Evolutionary conservation across 2,888 invertebrate species (phyloP), one percentile per base, ranked within the genome.

Genomic region (Drosophila mulleri): DNA sequence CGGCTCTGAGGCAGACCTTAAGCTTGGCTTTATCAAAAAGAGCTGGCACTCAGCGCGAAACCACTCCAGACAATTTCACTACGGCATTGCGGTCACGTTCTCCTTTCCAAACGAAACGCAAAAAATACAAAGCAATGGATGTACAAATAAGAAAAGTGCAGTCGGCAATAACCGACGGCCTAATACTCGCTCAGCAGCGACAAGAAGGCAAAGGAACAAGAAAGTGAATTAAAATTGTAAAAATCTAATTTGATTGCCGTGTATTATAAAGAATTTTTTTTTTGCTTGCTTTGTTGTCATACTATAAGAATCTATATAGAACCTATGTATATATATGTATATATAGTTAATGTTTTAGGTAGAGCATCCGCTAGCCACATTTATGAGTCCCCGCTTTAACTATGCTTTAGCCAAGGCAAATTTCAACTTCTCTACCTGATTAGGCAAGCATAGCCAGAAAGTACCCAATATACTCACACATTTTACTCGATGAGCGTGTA

Each of bases 1-100:
- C 39, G 45, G 44, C 20, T 42, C 41, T 18, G 41, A 44, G 56
- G 39, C 29, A 54, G 47, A 41, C 37, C 52, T 59, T 16, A 39
- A 67, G 69, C 59, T 59, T 72, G 72, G 75, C 56, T 62, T 76
- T 76, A 77, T 76, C 76, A 68, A 56, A 47, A 48, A 74, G 60
- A 52, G 39, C 69, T 54, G 50, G 64, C 75, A 73, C 62, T 73
- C 59, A 63, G 61, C 67, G 72, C 65, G 48, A 66, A 68, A 70
- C 79, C 82, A 80, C 62, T 65, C 63, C 62, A 65, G 48, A 62
- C 61, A 76, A 76, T 85, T 83, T 72, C 68, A 72, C 79, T 84
- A 67, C 58, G 73, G 81, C 81, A 88, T 88, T 79, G 87, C 82
- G 87, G 88, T 88, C 87, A 88, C 87, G 87, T 88, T 82, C 90